phyloP scores from a whole-genome alignment of 2,888 invertebrate genomes.

The Drosophila prolongata region DNA sequence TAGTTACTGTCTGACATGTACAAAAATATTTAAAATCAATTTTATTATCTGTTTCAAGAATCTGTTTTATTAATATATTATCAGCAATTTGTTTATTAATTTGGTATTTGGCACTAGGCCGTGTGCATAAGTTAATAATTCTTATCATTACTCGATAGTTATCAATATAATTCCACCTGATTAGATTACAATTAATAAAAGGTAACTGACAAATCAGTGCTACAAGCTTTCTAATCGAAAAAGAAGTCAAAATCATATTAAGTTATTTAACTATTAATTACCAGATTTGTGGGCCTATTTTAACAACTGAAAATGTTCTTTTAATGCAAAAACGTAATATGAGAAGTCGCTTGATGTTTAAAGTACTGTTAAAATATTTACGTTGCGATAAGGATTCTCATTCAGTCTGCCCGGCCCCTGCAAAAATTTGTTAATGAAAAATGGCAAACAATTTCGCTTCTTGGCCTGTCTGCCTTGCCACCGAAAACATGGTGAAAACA shows the following conservation, averaged over 20 bases:
- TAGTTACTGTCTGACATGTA: no score
- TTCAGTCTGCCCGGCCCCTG: not conserved
- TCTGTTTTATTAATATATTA: no score
- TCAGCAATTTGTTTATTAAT: no score
- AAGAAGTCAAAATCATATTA: no score
- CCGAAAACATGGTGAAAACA: conserved; percentile 28
- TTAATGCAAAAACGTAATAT: no score
- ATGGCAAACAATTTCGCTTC: conserved; percentile 28
- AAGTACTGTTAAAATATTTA: conserved; percentile 6
- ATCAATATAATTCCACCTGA: not conserved
- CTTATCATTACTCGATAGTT: not conserved
- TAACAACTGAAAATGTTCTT: no score
- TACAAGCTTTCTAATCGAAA: no score
- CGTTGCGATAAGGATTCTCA: conserved; percentile 4
- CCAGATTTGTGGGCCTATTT: no score
- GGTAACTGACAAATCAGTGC: not conserved
- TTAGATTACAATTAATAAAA: conserved; percentile 12
- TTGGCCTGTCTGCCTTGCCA: conserved; percentile 28
- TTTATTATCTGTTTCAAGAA: no score
- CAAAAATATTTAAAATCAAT: no score
- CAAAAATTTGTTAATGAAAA: conserved; percentile 44
- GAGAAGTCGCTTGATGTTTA: not conserved
- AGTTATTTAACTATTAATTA: no score
- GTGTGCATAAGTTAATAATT: conserved; percentile 2
- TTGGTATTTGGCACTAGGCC: not conserved